Evolutionary conservation across 2,797 vertebrate species (phyloP), one percentile per base, ranked within the genome.

Genomic region (Ispidina lecontei): DNA sequence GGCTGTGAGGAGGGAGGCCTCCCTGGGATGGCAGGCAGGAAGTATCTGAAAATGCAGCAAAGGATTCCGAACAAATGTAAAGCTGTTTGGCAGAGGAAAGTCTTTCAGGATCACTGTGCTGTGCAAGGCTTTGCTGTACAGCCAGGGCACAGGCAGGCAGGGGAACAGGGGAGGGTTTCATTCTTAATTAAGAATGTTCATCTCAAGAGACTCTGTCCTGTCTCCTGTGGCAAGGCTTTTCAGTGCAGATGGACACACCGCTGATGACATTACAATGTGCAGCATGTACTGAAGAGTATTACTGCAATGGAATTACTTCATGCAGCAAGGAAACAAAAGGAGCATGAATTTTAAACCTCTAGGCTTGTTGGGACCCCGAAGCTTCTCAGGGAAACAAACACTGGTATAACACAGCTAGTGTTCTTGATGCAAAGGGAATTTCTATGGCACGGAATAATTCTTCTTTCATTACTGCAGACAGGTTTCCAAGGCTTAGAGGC

Each of bases 221-320:
- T 94, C 93, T 94, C 91, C 86, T 20, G 55, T 72, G 87, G 81
- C 89, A 81, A 90, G 82, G 89, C 86, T 94, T 88, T 87, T 90
- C 94, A 79, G 94, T 91, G 82, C 96, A 96, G 95, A 97, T 93
- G 96, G 96, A 95, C 96, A 96, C 93, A 96, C 95, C 3, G 41
- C 94, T 88, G 89, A 94, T 91, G 84, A 77, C 67, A 87, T 86
- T 95, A 81, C 80, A 83, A 91, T 77, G 52, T 68, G 63, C 91
- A 91, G 84, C 87, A 87, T 91, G 81, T 75, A 92, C 93, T 83
- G 94, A 94, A 33, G 77, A 55, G 78, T 93, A 87, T 92, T 87
- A 89, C 87, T 95, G 90, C 92, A 94, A 87, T 82, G 86, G 91
- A 93, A 96, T 96, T 97, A 95, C 90, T 89, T 95, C 92, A 94